Evolutionary conservation across 2,888 invertebrate species (phyloP).

Genomic region (Drosophila atripex): DNA sequence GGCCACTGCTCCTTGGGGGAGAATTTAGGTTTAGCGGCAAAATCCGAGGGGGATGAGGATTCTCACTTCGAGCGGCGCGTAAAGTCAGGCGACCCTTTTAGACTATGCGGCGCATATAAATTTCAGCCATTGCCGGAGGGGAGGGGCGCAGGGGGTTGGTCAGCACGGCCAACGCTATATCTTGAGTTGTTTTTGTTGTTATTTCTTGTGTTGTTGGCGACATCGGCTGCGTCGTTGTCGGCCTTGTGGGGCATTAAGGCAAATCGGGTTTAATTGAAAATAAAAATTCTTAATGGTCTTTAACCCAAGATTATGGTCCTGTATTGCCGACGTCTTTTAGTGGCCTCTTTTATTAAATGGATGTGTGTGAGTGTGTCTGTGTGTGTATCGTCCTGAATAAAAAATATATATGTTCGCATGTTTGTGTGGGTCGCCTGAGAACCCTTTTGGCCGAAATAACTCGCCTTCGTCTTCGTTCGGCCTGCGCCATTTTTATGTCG

Average conservation of each 20-base stretch:
- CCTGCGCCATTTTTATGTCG: slow-evolving; percentile 77
- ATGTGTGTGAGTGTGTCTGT: slow-evolving; percentile 35
- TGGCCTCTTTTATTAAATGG: slow-evolving; percentile 71
- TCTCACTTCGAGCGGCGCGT: slow-evolving; percentile 62
- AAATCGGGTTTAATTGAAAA: slow-evolving; percentile 81
- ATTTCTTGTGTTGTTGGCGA: slow-evolving; percentile 45
- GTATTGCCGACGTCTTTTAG: slow-evolving; percentile 74
- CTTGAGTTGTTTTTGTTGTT: slow-evolving; percentile 33
- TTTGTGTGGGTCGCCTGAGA: slow-evolving; percentile 29
- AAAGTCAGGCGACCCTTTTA: slow-evolving; percentile 78
- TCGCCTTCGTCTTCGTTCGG: slow-evolving; percentile 38
- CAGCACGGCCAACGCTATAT: slow-evolving; percentile 52
- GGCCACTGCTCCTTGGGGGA: slow-evolving; percentile 45
- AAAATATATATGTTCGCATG: slow-evolving; percentile 2
- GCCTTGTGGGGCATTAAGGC: slow-evolving; percentile 80
- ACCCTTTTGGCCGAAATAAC: slow-evolving; percentile 40
- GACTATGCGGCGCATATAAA: slow-evolving; percentile 79
- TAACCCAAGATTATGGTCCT: slow-evolving; percentile 80
- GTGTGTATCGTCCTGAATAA: slow-evolving; percentile 14
- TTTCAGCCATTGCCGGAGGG: slow-evolving; percentile 43
- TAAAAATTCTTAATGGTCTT: slow-evolving; percentile 81
- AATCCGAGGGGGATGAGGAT: slow-evolving; percentile 7
- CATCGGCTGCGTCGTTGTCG: slow-evolving; percentile 68
- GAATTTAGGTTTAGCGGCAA: slow-evolving; percentile 14
- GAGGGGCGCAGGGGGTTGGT: slow-evolving; percentile 9